phyloP scores from a whole-genome alignment of 2,888 invertebrate genomes.

The Craniophora ligustri region DNA sequence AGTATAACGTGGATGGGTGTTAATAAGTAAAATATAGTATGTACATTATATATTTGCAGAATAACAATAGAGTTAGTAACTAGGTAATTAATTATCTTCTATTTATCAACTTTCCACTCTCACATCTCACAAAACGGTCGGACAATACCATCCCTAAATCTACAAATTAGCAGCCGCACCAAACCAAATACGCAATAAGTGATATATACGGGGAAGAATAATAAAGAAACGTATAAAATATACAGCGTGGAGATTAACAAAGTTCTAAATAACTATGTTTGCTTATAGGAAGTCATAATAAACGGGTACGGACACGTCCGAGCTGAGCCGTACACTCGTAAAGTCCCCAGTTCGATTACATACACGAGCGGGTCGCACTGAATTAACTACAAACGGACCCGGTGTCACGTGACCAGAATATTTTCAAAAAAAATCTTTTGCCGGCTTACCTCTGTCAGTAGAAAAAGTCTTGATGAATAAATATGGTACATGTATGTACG shows the following conservation, averaged over 20 bases:
- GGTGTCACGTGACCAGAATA: conserved; percentile 72
- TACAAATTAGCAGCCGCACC: conserved; percentile 13
- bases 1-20: too few relatives aligned
- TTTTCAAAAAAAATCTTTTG: conserved; percentile 64
- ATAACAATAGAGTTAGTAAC: background rate
- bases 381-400: conserved; percentile 76
- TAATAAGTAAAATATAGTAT: too few relatives aligned
- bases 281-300: conserved; percentile 64
- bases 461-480: conserved; percentile 60
- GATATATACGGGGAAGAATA: conserved; percentile 42
- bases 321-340: conserved; percentile 69
- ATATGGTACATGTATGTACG: conserved; percentile 22
- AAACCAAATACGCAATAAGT: conserved; percentile 49
- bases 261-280: conserved; percentile 64
- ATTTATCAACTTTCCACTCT: background rate
- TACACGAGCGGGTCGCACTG: conserved; percentile 70
- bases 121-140: background rate
- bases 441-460: conserved; percentile 53
- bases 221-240: conserved; percentile 55
- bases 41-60: too few relatives aligned
- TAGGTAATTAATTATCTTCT: background rate
- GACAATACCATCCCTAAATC: conserved; percentile 7
- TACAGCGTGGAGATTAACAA: conserved; percentile 57
- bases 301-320: conserved; percentile 65
- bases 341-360: conserved; percentile 76